Base-by-base conservation (phyloP, 1,140 invertebrate genomes). In the Rhyacophila brunnea region DNA sequence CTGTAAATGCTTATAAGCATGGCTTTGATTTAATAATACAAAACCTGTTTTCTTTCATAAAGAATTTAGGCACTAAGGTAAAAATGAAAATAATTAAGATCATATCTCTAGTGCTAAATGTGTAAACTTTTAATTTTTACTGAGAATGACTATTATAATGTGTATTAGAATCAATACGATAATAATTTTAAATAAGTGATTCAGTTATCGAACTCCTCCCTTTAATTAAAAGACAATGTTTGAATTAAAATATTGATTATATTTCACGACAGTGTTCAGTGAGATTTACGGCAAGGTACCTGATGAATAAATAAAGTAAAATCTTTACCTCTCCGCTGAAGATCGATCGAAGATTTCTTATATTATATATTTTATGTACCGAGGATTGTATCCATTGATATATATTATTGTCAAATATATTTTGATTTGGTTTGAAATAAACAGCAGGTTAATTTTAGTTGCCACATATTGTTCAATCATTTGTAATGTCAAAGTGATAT, bases 201-300 rank as follows among this genome's bases (percentile, higher is more conserved):
- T 18, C 19, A 23, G 23, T 14, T 9, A 32, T 5, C 28, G 19
- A 6, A 32, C 14, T 13, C 2, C 11, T 20, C 9, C 23, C 13
- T 32, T 49, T 49, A 17, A 32, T 10, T 6, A 49, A 9, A 23
- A 28, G 7, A 49, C n/a, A n/a, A n/a, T n/a, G n/a, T n/a, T 28
- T 28, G 23, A 28, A 28, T 28, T n/a, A n/a, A n/a, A 28, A 17
- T 49, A 20, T 17, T 28, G 28, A 10, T 28, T 4, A 11, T 35
- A 42, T 58, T 52, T 52, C 38, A 34, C 42, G n/a, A n/a, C 45
- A 36, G 20, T 50, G 42, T 51, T 38, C 48, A 15, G 42, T 34
- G 57, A 52, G 44, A 36, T 51, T 23, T 45, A n/a, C n/a, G 46
- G 52, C 52, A 45, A 45, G 23, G 57, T 58, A 58, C 57, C 57